A percentile compares a stretch with the other conserved stretches of the same genome.
Evolutionary conservation across 1,140 invertebrate genomes (phyloP).

Genomic region (Eumaeus atala): DNA sequence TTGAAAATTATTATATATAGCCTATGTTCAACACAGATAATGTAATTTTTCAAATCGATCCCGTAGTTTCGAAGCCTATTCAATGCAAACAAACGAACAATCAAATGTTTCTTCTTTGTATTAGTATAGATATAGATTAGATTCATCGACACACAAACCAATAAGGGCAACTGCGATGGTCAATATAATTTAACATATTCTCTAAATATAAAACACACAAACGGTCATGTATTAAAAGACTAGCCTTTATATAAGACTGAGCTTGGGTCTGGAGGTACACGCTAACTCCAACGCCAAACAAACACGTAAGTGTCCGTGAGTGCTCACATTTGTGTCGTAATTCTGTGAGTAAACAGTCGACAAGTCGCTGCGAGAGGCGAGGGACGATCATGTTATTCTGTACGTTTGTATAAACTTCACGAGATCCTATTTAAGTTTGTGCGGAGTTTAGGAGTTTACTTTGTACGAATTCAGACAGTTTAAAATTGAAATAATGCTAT

Average conservation of each 20-base stretch:
- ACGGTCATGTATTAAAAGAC: constrained; percentile 8
- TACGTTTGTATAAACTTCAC: constrained; percentile 52
- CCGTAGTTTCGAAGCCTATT: no score
- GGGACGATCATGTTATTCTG: constrained; percentile 43
- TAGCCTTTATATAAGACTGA: constrained; percentile 18
- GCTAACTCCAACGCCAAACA: constrained; percentile 55
- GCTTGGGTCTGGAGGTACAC: constrained; percentile 23
- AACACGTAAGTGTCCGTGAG: constrained; percentile 42
- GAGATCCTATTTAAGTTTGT: constrained; percentile 62
- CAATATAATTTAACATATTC: no score
- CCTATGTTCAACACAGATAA: no score
- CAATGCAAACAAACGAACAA: no score
- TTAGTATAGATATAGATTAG: no score
- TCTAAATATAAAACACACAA: no score
- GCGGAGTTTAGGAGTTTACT: constrained; percentile 24
- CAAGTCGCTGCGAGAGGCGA: constrained; percentile 31
- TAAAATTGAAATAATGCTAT: constrained; percentile 16
- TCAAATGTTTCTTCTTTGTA: no score
- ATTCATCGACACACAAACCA: no score
- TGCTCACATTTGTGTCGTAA: constrained; percentile 44
- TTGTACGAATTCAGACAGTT: constrained; percentile 29
- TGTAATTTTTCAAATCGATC: no score
- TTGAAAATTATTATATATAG: no score
- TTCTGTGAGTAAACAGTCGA: constrained; percentile 58
- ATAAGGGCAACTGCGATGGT: no score